These are phyloP conservation scores for Theristicus caerulescens DNA, from an alignment of 2,113 vertebrate species.

Conservation along the genomic window DNA sequence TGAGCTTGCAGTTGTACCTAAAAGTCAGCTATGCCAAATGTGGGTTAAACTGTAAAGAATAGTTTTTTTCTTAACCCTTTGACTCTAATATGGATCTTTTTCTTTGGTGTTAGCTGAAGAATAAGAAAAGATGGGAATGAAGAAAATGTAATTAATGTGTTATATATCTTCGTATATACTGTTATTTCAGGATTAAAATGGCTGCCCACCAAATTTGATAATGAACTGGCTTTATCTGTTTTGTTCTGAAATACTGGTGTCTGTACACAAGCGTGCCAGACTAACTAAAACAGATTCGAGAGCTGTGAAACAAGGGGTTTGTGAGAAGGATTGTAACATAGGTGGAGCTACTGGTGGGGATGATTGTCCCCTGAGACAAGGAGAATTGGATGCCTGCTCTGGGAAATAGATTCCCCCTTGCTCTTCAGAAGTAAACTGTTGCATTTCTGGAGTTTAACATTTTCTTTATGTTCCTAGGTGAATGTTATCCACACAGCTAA, in stretches of 20 bases:
- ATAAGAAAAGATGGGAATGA: background rate
- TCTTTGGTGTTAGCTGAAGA: background rate
- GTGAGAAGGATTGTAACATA: background rate
- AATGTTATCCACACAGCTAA: constrained; percentile 94
- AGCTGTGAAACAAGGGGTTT: background rate
- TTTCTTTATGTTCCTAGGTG: constrained; percentile 74
- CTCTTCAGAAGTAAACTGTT: background rate
- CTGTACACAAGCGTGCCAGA: background rate
- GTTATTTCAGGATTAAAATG: background rate
- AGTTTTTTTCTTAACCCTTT: background rate
- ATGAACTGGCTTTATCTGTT: background rate
- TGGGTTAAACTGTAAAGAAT: background rate
- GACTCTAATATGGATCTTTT: background rate
- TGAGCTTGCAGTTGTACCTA: background rate
- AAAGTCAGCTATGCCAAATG: background rate
- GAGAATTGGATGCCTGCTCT: background rate
- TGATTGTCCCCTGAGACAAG: background rate
- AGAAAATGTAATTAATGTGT: background rate
- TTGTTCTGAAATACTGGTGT: background rate
- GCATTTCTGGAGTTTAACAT: background rate
- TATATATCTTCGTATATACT: background rate
- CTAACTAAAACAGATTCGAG: background rate
- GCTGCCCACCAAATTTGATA: background rate
- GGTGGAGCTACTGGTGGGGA: background rate
- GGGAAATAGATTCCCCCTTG: background rate